A percentile compares a stretch with the other conserved stretches of the same genome.
These are phyloP conservation scores for Hirudo medicinalis DNA, from an alignment of 1,140 invertebrate genomes.

Conservation along the genomic window DNA sequence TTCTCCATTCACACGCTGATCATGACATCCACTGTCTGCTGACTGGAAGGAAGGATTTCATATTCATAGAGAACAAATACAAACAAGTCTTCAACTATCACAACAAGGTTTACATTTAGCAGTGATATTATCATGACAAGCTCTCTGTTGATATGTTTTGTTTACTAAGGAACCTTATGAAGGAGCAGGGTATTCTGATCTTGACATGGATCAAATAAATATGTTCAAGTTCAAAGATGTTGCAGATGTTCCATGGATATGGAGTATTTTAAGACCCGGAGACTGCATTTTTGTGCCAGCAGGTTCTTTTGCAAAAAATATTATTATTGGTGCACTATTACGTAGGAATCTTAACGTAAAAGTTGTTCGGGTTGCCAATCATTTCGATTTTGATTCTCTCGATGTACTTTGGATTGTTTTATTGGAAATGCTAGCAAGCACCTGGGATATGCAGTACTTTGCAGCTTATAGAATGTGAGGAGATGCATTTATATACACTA, in stretches of 20 bases:
- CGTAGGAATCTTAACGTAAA: not conserved
- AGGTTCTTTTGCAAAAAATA: slow-evolving; percentile 26
- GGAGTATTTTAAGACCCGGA: slow-evolving; percentile 33
- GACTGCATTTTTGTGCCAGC: slow-evolving; percentile 41
- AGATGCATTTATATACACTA: not conserved
- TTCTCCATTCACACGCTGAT: slow-evolving; percentile 37
- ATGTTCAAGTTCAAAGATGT: slow-evolving; percentile 33
- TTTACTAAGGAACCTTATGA: slow-evolving; percentile 29
- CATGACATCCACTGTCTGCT: slow-evolving; percentile 39
- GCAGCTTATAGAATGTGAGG: slow-evolving; percentile 5
- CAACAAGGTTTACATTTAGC: slow-evolving; percentile 26
- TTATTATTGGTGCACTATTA: not conserved
- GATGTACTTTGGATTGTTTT: not conserved
- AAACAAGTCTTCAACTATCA: slow-evolving; percentile 31
- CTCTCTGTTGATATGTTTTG: not conserved
- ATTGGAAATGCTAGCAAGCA: not conserved
- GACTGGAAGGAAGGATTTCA: slow-evolving; percentile 39
- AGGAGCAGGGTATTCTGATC: slow-evolving; percentile 32
- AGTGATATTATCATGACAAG: not conserved
- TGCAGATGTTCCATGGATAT: slow-evolving; percentile 33
- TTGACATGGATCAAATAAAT: slow-evolving; percentile 38
- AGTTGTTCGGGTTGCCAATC: not conserved
- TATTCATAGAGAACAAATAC: slow-evolving; percentile 33
- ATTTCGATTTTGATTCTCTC: not conserved
- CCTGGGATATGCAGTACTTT: not conserved